phyloP scores from a whole-genome alignment of 2,113 vertebrate species.

The Taurulus bubalis region DNA sequence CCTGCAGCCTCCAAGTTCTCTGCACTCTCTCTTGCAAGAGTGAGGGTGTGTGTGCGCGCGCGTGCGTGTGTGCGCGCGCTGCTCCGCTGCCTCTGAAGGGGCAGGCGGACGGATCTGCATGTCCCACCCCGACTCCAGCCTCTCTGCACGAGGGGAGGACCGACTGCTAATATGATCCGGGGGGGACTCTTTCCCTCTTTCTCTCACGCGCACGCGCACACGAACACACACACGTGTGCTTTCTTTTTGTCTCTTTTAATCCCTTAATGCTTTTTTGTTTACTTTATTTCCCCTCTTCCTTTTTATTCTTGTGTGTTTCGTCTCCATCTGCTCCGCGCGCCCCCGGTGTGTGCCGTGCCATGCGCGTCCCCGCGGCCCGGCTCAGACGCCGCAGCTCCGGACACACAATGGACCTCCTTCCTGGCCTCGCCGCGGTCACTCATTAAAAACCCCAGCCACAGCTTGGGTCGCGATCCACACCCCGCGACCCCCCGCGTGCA shows the following conservation, averaged over 20 bases:
- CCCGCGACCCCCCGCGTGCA: conserved; percentile 27
- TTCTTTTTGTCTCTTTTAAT: conserved; percentile 34
- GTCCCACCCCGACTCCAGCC: conserved; percentile 77
- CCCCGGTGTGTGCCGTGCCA: conserved; percentile 38
- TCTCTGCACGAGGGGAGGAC: conserved; percentile 9
- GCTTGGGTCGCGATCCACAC: conserved; percentile 58
- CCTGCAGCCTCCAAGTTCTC: conserved; percentile 60
- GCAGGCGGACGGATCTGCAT: conserved; percentile 83
- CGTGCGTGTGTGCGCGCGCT: conserved; percentile 59
- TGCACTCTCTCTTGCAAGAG: conserved; percentile 56
- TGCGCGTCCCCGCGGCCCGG: conserved; percentile 42
- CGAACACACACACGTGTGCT: too few species aligned
- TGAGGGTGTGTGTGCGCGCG: conserved; percentile 47
- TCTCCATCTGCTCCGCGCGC: conserved; percentile 47
- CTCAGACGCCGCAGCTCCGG: conserved; percentile 44
- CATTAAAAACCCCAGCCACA: conserved; percentile 69
- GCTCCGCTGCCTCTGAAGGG: conserved; percentile 78
- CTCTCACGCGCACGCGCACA: not conserved
- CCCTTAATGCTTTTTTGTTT: conserved; percentile 18
- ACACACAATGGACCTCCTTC: conserved; percentile 78
- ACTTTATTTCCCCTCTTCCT: conserved; percentile 4
- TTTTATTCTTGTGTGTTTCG: not conserved
- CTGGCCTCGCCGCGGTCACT: conserved; percentile 55
- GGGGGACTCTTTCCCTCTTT: conserved; percentile 1
- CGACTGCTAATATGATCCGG: conserved; percentile 25